Base-by-base conservation (phyloP, 2,797 vertebrate species). In the Myoxocephalus aenaeus region DNA sequence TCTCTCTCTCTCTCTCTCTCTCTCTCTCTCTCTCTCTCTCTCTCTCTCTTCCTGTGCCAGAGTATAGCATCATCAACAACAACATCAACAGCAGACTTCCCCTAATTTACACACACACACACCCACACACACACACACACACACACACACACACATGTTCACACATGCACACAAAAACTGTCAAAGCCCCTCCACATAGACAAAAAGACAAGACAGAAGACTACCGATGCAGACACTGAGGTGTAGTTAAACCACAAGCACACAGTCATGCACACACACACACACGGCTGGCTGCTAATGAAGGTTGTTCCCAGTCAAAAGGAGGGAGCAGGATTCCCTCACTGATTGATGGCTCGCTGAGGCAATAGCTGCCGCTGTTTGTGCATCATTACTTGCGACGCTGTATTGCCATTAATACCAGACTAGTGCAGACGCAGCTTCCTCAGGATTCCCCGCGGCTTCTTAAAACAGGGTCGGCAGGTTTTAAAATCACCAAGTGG, bases 261-360 rank as follows among this genome's bases (percentile, higher is more conserved):
- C n/a, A 42, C 38, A 40, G 32, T 32, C 32, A 32, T 32, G 3
- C 36, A 57, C 15, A 27, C 65, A 38, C 53, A 75, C 62, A 53
- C 58, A 5, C 48, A n/a, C 65, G 48, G 46, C 5, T 1, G 25
- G 66, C 81, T 75, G 83, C 85, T 89, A 90, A 92, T 91, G 87
- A 90, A 86, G 90, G 93, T 88, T 90, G 87, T 90, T 92, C 81
- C 90, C 86, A 79, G 85, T 90, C 79, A 86, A 69, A 84, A 80
- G 70, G 44, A 73, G 68, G 53, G 65, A 76, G 79, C 86, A 89
- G 92, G 92, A 91, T 92, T 92, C 91, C 91, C 91, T 87, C 80
- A 66, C 73, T 91, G 89, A 92, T 85, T 90, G 87, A 90, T 92
- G 90, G 92, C 81, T 92, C 88, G 86, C 51, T 81, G 78, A 82